Evolutionary conservation across 2,888 invertebrate genomes (phyloP).

Genomic region (Netelia fuscicornis): DNA sequence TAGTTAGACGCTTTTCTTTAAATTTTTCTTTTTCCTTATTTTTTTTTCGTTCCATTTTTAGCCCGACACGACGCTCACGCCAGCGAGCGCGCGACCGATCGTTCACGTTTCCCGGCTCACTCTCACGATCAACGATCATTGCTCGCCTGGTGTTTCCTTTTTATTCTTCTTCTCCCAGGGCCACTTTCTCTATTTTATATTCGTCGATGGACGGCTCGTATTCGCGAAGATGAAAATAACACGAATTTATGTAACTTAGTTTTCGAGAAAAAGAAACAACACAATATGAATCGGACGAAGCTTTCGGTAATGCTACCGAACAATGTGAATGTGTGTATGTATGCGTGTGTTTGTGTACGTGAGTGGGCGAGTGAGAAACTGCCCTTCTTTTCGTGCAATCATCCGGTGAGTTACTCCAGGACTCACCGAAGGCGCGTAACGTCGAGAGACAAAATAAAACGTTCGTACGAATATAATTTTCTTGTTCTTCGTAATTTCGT

Average conservation of each 20-base stretch:
- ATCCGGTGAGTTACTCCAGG: constrained; percentile 1
- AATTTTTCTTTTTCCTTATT: constrained; percentile 21
- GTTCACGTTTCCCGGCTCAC: constrained; percentile 4
- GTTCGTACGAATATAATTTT: constrained; percentile 38
- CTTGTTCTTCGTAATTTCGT: constrained; percentile 39
- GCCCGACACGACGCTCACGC: constrained; percentile 63
- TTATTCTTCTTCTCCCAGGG: background rate
- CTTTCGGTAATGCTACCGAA: constrained; percentile 37
- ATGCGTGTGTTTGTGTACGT: constrained; percentile 20
- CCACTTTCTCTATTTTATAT: constrained; percentile 33
- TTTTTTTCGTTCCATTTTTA: constrained; percentile 49
- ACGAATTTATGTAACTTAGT: constrained; percentile 48
- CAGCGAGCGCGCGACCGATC: constrained; percentile 58
- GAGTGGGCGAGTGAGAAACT: background rate
- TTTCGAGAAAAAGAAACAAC: constrained; percentile 31
- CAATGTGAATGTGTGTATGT: constrained; percentile 36
- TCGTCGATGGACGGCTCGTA: constrained; percentile 28
- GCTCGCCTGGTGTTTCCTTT: background rate
- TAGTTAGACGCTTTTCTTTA: constrained; percentile 65
- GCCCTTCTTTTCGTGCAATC: constrained; percentile 54
- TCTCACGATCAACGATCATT: constrained; percentile 25
- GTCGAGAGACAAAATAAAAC: constrained; percentile 52
- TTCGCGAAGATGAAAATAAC: constrained; percentile 26
- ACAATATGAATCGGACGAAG: constrained; percentile 9
- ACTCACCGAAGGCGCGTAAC: constrained; percentile 31